Percentiles rank a stretch among this genome's conserved stretches.
Conservation (phyloP, 2,113 vertebrate genomes). For the Strix aluco region DNA sequence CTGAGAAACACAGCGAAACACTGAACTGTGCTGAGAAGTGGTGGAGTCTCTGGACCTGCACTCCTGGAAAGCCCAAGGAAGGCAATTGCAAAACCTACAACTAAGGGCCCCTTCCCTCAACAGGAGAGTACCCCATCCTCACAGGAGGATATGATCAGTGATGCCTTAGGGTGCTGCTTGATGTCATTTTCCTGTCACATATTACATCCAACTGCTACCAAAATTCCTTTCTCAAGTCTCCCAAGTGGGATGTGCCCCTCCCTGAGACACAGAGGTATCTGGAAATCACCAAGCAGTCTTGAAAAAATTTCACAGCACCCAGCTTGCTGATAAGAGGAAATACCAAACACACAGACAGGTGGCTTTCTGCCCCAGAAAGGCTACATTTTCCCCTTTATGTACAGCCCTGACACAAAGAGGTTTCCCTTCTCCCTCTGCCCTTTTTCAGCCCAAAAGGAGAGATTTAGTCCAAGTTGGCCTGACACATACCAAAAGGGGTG, state of each 20-base stretch:
- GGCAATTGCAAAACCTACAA: background rate
- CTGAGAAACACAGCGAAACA: background rate
- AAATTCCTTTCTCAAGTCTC: background rate
- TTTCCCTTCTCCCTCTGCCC: background rate
- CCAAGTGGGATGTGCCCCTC: background rate
- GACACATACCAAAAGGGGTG: background rate
- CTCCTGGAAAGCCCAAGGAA: background rate
- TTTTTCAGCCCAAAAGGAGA: background rate
- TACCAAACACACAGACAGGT: background rate
- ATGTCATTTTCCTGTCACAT: background rate
- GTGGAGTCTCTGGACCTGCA: background rate
- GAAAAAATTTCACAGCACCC: background rate
- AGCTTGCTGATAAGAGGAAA: background rate
- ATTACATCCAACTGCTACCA: background rate
- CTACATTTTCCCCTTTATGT: background rate
- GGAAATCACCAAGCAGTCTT: background rate
- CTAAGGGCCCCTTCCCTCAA: background rate
- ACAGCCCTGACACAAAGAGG: background rate
- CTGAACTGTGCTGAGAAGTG: too few species aligned
- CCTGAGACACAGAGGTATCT: background rate
- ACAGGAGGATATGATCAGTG: background rate
- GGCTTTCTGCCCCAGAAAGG: background rate
- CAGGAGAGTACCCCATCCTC: too few species aligned
- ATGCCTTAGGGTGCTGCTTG: background rate
- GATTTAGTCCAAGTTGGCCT: background rate